Percentiles rank a stretch among this genome's conserved stretches.
Conservation (phyloP, 2,888 invertebrate species). For the Flexamia atlantica region DNA sequence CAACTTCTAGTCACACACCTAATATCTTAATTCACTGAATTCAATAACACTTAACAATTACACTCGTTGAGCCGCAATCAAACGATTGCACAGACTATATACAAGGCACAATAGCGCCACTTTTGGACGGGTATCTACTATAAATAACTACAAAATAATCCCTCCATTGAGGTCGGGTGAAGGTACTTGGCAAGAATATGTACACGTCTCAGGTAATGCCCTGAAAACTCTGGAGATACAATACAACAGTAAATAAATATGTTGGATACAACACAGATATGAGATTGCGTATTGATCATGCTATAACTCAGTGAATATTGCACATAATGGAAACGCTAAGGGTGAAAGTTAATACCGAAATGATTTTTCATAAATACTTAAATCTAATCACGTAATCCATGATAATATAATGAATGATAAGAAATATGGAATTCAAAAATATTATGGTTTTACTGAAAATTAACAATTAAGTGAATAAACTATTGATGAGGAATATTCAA, state of each 20-base stretch:
- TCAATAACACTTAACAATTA: slow-evolving; percentile 52
- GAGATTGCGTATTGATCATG: slow-evolving; percentile 4
- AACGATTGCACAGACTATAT: slow-evolving; percentile 41
- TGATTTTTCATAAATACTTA: no score
- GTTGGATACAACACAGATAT: background rate
- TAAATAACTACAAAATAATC: slow-evolving; percentile 44
- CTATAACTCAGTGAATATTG: slow-evolving; percentile 27
- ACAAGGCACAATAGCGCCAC: slow-evolving; percentile 42
- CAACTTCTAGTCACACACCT: background rate
- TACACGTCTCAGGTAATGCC: slow-evolving; percentile 50
- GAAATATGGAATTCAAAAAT: no score
- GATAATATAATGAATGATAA: no score
- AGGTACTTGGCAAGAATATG: slow-evolving; percentile 54
- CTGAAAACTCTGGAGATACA: slow-evolving; percentile 28
- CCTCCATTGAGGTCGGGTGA: slow-evolving; percentile 13
- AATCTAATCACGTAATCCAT: no score
- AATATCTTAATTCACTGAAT: slow-evolving; percentile 41
- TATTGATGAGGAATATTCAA: no score
- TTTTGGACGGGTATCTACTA: slow-evolving; percentile 48
- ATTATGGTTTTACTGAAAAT: no score
- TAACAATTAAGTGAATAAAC: no score
- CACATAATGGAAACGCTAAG: background rate
- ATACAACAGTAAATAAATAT: slow-evolving; percentile 16
- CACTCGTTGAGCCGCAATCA: slow-evolving; percentile 49
- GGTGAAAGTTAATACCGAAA: background rate